A percentile compares a stretch with the other conserved stretches of the same genome.
Conservation (phyloP, 2,888 invertebrate genomes). For the Taenaris catops region DNA sequence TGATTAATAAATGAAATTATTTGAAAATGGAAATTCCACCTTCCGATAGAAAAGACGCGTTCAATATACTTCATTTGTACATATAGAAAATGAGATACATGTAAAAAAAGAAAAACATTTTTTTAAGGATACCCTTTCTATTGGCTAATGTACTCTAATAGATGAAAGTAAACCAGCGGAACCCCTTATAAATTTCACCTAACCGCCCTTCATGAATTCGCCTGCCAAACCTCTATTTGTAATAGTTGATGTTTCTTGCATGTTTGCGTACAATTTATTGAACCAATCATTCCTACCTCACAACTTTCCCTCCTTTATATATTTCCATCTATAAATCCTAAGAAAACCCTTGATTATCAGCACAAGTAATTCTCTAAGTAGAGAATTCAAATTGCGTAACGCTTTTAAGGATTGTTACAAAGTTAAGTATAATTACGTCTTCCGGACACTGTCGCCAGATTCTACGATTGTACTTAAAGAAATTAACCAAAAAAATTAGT, state of each 20-base stretch:
- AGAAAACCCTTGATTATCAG: no score
- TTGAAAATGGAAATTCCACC: no score
- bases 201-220: conserved; percentile 68
- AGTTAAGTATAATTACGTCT: no score
- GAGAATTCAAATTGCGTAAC: no score
- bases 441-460: no score
- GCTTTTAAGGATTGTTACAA: no score
- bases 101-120: not conserved
- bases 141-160: conserved; percentile 29
- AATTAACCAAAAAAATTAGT: no score
- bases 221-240: conserved; percentile 61
- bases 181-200: conserved; percentile 63
- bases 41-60: not conserved
- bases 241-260: conserved; percentile 72
- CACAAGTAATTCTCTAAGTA: no score
- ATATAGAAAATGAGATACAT: conserved; percentile 4
- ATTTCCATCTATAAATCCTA: conserved; percentile 1
- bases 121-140: conserved; percentile 12
- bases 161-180: conserved; percentile 35
- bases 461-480: no score
- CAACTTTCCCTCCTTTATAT: conserved; percentile 6
- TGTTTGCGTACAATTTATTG: conserved; percentile 60
- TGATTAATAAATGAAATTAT: no score
- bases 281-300: conserved; percentile 32
- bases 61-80: conserved; percentile 1